Evolutionary conservation across 37 sponge, comb jelly and placozoan genomes (phyloP).

Genomic region (Amphimedon queenslandica): DNA sequence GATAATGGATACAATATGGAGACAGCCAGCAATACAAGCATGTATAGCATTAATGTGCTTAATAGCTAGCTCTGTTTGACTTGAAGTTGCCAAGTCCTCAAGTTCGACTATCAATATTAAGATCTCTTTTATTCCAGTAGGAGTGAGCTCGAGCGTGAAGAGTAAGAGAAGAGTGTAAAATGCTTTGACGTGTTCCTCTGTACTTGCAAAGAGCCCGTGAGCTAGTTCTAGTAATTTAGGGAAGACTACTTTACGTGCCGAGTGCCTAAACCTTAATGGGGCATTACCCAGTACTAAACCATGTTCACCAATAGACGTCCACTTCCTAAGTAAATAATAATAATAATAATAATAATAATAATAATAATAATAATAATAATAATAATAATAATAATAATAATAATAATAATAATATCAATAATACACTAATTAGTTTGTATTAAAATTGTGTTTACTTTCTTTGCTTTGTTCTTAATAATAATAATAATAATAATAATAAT

Average conservation of each 20-base stretch:
- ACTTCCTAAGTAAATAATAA: not conserved
- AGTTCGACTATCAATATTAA: conserved; percentile 8
- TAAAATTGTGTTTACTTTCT: too few relatives aligned
- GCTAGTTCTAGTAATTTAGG: conserved; percentile 18
- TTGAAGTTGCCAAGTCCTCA: conserved; percentile 20
- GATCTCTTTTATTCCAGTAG: conserved; percentile 22
- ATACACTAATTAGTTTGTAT: too few relatives aligned
- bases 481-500: too few relatives aligned
- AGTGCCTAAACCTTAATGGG: conserved; percentile 24
- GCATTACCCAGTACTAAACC: conserved; percentile 30
- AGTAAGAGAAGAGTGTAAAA: conserved; percentile 47
- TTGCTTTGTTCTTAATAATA: too few relatives aligned
- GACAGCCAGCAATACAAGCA: conserved; percentile 19
- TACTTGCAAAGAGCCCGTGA: conserved; percentile 4
- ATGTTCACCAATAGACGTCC: conserved; percentile 22
- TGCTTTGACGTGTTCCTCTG: conserved; percentile 21
- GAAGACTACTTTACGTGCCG: conserved; percentile 14
- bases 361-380: too few relatives aligned
- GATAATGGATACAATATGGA: conserved; percentile 22
- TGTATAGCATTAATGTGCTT: conserved; percentile 18
- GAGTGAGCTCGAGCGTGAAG: conserved; percentile 31
- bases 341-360: too few relatives aligned
- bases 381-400: too few relatives aligned
- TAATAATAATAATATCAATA: too few relatives aligned
- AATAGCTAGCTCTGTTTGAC: not conserved